Evolutionary conservation across 2,888 invertebrate species (phyloP).

Genomic region (Uloborus plumipes): DNA sequence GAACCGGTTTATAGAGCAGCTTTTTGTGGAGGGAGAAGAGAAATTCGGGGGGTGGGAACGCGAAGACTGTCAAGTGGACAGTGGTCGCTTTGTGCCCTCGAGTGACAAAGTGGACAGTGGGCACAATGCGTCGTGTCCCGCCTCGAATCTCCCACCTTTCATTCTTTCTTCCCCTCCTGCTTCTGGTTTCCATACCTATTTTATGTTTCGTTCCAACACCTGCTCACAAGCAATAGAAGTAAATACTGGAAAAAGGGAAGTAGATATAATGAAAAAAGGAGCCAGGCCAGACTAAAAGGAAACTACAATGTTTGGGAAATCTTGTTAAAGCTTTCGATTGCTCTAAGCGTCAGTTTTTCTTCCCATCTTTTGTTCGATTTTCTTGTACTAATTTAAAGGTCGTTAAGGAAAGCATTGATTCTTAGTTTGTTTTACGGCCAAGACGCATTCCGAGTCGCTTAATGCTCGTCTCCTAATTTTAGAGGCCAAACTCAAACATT

Average conservation of each 20-base stretch:
- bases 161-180: not conserved
- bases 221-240: constrained; percentile 4
- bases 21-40: not conserved
- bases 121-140: constrained; percentile 19
- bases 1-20: constrained; percentile 43
- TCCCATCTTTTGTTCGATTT: too few relatives aligned
- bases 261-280: not conserved
- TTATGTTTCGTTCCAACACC: constrained; percentile 1
- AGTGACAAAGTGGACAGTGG: constrained; percentile 47
- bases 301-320: not conserved
- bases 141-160: constrained; percentile 8
- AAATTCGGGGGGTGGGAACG: not conserved
- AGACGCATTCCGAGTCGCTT: too few relatives aligned
- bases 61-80: constrained; percentile 24
- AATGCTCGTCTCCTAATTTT: too few relatives aligned
- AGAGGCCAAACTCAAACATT: too few relatives aligned
- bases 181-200: not conserved
- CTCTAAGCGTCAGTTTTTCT: not conserved
- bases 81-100: constrained; percentile 9
- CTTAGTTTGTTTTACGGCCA: too few relatives aligned
- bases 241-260: not conserved
- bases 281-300: not conserved
- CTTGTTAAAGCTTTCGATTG: not conserved
- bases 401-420: too few relatives aligned
- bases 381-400: too few relatives aligned